A percentile compares a stretch with the other conserved stretches of the same genome.
Evolutionary conservation across 2,797 vertebrate genomes (phyloP).

Genomic region (Cheirogaleus major): DNA sequence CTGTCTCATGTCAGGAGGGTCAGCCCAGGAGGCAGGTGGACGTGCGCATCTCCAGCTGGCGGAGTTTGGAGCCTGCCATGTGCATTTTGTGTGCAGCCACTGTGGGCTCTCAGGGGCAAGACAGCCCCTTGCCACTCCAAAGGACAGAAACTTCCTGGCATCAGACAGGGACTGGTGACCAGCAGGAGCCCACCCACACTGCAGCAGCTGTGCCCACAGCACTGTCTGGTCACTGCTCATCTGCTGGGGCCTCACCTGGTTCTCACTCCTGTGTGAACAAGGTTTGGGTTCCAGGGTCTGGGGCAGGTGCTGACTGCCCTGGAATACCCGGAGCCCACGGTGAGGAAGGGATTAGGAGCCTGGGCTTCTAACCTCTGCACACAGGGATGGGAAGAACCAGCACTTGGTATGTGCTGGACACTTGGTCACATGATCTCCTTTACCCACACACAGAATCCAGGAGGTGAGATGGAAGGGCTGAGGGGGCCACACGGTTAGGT

Average conservation of each 20-base stretch:
- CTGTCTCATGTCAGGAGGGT: not conserved
- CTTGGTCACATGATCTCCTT: too few relatives aligned
- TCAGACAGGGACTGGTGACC: not conserved
- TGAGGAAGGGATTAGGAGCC: too few relatives aligned
- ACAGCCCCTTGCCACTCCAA: not conserved
- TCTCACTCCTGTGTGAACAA: not conserved
- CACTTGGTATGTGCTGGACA: not conserved
- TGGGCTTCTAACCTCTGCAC: not conserved
- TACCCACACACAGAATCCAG: not conserved
- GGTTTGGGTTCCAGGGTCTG: not conserved
- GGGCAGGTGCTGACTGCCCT: not conserved
- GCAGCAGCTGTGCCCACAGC: not conserved
- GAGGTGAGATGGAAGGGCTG: not conserved
- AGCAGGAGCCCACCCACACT: not conserved
- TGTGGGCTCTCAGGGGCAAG: not conserved
- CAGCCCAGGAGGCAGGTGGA: not conserved
- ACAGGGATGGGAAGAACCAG: not conserved
- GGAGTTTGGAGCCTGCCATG: fast-evolving
- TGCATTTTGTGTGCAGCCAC: not conserved
- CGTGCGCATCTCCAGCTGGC: fast-evolving
- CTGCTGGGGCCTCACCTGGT: not conserved
- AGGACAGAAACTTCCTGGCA: not conserved
- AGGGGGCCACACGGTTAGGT: too few relatives aligned
- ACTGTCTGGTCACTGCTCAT: not conserved
- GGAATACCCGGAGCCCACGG: not conserved